These are phyloP conservation scores for Drosophila mimetica DNA, from an alignment of 2,888 invertebrate genomes.

Conservation along the genomic window DNA sequence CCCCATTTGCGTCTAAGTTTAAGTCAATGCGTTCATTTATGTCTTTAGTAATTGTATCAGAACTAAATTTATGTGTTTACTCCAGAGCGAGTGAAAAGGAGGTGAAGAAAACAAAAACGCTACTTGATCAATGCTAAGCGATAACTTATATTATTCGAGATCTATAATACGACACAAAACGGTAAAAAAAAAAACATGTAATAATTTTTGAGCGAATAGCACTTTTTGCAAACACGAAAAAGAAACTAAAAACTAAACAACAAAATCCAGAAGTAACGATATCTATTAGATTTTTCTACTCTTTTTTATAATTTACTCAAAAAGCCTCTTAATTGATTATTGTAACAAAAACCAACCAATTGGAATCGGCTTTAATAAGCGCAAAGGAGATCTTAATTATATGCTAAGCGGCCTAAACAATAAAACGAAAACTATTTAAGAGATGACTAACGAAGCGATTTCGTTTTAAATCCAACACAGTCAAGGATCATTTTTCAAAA, in stretches of 20 bases:
- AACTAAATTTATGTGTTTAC: constrained; percentile 50
- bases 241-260: constrained; percentile 55
- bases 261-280: constrained; percentile 45
- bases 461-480: constrained; percentile 59
- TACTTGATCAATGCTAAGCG: constrained; percentile 38
- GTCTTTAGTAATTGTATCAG: constrained; percentile 65
- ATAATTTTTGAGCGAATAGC: constrained; percentile 79
- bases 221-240: constrained; percentile 76
- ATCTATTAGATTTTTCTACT: constrained; percentile 80
- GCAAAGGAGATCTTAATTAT: constrained; percentile 55
- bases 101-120: constrained; percentile 25
- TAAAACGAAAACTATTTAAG: constrained; percentile 43
- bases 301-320: constrained; percentile 77
- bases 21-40: constrained; percentile 68
- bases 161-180: constrained; percentile 45
- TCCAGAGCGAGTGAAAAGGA: constrained; percentile 41
- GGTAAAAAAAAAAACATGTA: constrained; percentile 43
- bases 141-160: constrained; percentile 45
- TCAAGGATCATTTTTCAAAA: constrained; percentile 18
- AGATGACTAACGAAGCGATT: constrained; percentile 52
- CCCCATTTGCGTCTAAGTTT: constrained; percentile 50
- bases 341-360: constrained; percentile 58
- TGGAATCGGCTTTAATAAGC: constrained; percentile 59
- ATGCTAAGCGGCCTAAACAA: constrained; percentile 69
- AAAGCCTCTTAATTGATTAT: constrained; percentile 59